phyloP scores from a whole-genome alignment of 2,888 invertebrate species.

The Drosophila limbata region DNA sequence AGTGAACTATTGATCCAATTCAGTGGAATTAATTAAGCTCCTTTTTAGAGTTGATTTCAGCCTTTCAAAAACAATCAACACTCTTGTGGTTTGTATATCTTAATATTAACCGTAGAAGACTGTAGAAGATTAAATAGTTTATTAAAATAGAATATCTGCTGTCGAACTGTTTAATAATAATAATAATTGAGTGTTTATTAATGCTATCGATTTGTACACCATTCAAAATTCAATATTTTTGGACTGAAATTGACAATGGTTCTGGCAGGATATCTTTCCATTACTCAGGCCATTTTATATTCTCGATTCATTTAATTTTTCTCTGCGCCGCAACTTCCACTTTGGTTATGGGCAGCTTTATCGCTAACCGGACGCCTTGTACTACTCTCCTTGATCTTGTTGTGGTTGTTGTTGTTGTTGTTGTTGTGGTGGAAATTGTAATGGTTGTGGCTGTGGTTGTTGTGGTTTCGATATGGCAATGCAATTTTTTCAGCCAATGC shows the following conservation, averaged over 20 bases:
- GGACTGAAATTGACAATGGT: neutral
- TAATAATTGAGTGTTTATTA: neutral
- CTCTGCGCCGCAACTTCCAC: conserved; percentile 7
- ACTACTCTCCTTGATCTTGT: neutral
- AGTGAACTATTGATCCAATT: no score
- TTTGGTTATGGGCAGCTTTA: conserved; percentile 21
- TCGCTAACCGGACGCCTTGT: conserved; percentile 23
- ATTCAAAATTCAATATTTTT: neutral
- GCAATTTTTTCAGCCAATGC: conserved; percentile 33
- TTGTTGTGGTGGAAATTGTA: conserved; percentile 2
- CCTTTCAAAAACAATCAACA: neutral
- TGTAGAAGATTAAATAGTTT: no score
- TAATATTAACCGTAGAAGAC: no score
- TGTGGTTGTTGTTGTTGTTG: conserved; percentile 10
- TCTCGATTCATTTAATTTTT: conserved; percentile 36
- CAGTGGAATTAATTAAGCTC: neutral
- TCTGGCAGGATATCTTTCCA: conserved; percentile 13
- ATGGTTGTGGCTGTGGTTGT: conserved; percentile 11
- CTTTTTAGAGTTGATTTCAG: neutral
- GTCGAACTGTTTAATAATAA: no score
- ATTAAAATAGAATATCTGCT: no score
- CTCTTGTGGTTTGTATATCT: no score
- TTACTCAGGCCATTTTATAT: conserved; percentile 2
- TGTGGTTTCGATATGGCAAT: conserved; percentile 35
- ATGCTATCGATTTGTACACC: neutral